phyloP scores from a whole-genome alignment of 2,113 vertebrate species.

The Mionectes macconnelli region DNA sequence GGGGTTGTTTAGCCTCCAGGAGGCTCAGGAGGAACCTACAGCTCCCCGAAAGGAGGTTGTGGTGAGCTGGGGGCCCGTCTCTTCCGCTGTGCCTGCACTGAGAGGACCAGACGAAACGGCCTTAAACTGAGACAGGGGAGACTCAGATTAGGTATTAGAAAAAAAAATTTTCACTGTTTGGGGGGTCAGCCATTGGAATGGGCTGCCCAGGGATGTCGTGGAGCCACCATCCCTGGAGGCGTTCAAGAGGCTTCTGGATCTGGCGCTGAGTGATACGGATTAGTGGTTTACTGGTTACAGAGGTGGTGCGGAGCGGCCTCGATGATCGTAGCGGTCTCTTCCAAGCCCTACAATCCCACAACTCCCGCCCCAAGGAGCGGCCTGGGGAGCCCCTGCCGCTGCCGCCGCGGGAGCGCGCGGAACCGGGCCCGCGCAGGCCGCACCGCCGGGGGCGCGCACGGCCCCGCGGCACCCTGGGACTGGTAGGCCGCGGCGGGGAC shows the following conservation, averaged over 20 bases:
- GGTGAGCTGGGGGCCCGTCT: not conserved
- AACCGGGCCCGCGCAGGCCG: rapidly evolving
- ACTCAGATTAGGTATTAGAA: not conserved
- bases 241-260: not conserved
- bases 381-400: not conserved
- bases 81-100: not conserved
- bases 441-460: not conserved
- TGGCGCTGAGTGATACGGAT: not conserved
- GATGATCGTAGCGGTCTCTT: rapidly evolving
- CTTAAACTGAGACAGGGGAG: not conserved
- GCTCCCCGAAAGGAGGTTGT: not conserved
- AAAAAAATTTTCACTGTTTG: not conserved
- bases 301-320: rapidly evolving
- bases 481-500: not conserved
- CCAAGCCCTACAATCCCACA: rapidly evolving
- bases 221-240: not conserved
- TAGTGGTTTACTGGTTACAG: not conserved
- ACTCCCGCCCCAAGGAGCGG: rapidly evolving
- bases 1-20: not conserved
- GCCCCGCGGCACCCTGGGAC: not conserved
- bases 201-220: too few relatives aligned
- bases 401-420: too few relatives aligned
- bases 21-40: not conserved
- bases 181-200: not conserved
- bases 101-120: not conserved